Evolutionary conservation across 2,797 vertebrate species (phyloP), one percentile per base, ranked within the genome.

Genomic region (Threskiornis aethiopicus): DNA sequence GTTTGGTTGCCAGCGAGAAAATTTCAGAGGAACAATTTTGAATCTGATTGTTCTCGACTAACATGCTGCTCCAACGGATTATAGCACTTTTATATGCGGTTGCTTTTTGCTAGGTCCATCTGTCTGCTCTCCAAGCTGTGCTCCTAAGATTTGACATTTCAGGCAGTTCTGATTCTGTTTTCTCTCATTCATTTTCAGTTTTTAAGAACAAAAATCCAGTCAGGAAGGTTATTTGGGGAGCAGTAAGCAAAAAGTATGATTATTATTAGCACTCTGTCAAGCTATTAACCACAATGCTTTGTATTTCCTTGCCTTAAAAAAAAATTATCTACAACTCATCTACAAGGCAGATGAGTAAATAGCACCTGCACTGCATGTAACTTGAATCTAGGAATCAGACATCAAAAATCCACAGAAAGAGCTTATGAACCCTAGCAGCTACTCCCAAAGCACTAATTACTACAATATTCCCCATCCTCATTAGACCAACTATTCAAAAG

Each of bases 11-110:
- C 89, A 97, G 79, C 70, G 71, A 94, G 83, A 88, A 95, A 85
- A 85, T 97, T 97, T 97, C 83, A 96, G 82, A 96, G 97, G 88
- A 96, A 96, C 80, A 96, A 95, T 65, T 97, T 71, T 95, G 90
- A 97, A 93, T 94, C 82, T 96, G 80, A 96, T 93, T 95, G 72
- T 91, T 92, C 96, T 93, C 85, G 28, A 94, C 82, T 69, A 87
- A 92, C 86, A 93, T 95, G 93, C 91, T 94, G 87, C 93, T 94
- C 73, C 67, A 58, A 85, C 67, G 71, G 84, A 93, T 95, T 96
- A 96, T 93, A 94, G 93, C 94, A 93, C 84, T 93, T 94, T 78
- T 52, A 85, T 94, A 83, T 84, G 61, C 46, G 13, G 69, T 77
- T 92, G 90, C 89, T 84, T 95, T 93, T 95, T 90, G 80, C 89